phyloP scores from a whole-genome alignment of 2,888 invertebrate species.

The Andrena fulva region DNA sequence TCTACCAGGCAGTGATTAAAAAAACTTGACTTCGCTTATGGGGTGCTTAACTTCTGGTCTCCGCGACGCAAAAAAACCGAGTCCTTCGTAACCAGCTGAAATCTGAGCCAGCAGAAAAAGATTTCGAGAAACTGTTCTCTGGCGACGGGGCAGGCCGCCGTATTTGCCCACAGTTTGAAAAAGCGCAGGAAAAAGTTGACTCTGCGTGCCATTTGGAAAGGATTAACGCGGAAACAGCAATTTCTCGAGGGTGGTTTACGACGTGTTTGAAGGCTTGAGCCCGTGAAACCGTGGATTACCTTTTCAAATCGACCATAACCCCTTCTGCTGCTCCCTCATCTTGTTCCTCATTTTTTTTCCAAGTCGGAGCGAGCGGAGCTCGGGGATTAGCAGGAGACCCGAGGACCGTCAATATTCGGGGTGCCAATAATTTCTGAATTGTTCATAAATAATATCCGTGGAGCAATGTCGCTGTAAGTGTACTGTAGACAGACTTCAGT shows the following conservation, averaged over 20 bases:
- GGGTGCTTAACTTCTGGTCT: slow-evolving; percentile 50
- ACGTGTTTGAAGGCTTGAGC: slow-evolving; percentile 70
- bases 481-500: too few species aligned
- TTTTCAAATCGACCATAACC: slow-evolving; percentile 30
- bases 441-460: slow-evolving; percentile 11
- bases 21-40: slow-evolving; percentile 71
- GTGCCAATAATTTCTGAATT: slow-evolving; percentile 3
- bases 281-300: slow-evolving; percentile 33
- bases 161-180: neutral
- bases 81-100: slow-evolving; percentile 21
- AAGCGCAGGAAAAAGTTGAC: slow-evolving; percentile 37
- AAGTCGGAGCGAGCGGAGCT: neutral
- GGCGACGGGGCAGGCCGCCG: neutral
- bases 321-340: neutral
- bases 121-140: slow-evolving; percentile 15
- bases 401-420: slow-evolving; percentile 4
- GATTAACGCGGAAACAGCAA: slow-evolving; percentile 42
- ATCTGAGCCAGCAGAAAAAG: slow-evolving; percentile 41
- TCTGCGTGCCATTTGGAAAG: slow-evolving; percentile 16
- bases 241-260: slow-evolving; percentile 61
- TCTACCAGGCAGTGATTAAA: neutral
- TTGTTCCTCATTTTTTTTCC: neutral
- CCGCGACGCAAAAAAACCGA: neutral
- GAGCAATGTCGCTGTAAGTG: too few species aligned
- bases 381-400: slow-evolving; percentile 23